A percentile compares a stretch with the other conserved stretches of the same genome.
These are phyloP conservation scores for Telmatochromis sp. DNA, from an alignment of 2,113 vertebrate species.

Conservation along the genomic window DNA sequence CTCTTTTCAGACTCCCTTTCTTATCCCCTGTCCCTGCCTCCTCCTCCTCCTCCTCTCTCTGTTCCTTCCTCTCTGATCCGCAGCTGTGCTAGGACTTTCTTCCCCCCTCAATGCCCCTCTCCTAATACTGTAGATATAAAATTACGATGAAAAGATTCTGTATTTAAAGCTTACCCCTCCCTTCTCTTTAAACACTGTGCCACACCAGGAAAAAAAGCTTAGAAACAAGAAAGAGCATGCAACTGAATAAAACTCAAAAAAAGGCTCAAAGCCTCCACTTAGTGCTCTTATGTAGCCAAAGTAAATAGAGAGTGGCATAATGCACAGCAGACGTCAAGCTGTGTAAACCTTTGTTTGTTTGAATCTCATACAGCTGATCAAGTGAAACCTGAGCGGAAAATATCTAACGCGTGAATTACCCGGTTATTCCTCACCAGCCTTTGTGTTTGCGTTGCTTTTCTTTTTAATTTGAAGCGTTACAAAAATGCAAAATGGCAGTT, in stretches of 20 bases:
- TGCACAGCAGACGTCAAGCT: not conserved
- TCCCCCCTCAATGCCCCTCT: not conserved
- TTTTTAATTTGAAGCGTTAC: not conserved
- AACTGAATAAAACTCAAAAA: not conserved
- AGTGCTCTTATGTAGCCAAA: not conserved
- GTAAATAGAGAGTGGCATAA: not conserved
- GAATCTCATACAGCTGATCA: not conserved
- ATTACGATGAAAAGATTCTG: not conserved
- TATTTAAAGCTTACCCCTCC: not conserved
- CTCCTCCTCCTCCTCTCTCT: not conserved
- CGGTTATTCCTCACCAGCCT: not conserved
- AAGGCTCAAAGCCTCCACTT: not conserved
- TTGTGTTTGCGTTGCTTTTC: not conserved
- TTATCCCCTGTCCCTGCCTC: not conserved
- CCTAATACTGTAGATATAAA: not conserved
- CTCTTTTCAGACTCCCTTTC: not conserved
- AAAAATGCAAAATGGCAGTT: not conserved
- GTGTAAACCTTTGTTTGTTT: not conserved
- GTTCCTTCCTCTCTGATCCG: not conserved
- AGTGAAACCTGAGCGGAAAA: not conserved
- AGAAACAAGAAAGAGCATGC: not conserved
- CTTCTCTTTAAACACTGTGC: not conserved
- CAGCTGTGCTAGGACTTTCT: not conserved
- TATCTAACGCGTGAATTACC: not conserved
- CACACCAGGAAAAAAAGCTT: not conserved